Conservation (phyloP, 2,113 vertebrate genomes). For the Pterocles burchelli region DNA sequence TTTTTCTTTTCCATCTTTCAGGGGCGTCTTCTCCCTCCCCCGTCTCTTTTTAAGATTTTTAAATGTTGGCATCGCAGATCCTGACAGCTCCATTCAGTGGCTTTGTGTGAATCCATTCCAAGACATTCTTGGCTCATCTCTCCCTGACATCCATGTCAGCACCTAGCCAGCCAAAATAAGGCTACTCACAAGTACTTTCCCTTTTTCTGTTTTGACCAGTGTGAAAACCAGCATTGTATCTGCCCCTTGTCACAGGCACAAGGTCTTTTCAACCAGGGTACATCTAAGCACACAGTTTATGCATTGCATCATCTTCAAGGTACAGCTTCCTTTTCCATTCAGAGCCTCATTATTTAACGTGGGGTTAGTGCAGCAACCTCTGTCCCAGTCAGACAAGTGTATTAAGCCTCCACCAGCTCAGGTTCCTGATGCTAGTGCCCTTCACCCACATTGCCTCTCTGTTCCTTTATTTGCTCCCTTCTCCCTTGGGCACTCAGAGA, state of each 20-base stretch:
- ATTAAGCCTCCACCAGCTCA: neutral
- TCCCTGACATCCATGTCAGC: constrained; percentile 45
- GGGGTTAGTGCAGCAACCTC: neutral
- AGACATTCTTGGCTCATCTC: constrained; percentile 59
- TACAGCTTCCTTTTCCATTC: neutral
- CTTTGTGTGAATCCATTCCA: constrained; percentile 9
- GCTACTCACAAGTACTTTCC: neutral
- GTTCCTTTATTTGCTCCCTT: neutral
- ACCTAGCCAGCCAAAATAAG: constrained; percentile 36
- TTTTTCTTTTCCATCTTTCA: neutral
- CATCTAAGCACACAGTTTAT: neutral
- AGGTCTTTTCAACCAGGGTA: neutral
- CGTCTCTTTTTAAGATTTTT: neutral
- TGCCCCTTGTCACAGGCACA: neutral
- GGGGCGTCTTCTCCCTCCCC: neutral
- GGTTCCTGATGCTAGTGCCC: neutral
- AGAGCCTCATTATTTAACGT: neutral
- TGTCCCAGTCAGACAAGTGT: fast-evolving
- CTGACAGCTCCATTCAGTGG: constrained; percentile 13
- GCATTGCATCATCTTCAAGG: neutral
- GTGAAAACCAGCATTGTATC: neutral
- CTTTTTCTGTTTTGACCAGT: neutral
- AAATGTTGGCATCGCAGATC: neutral
- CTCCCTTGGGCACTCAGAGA: neutral
- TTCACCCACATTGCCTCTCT: fast-evolving